phyloP scores from a whole-genome alignment of 2,888 invertebrate species.

The Chalcis sispes region DNA sequence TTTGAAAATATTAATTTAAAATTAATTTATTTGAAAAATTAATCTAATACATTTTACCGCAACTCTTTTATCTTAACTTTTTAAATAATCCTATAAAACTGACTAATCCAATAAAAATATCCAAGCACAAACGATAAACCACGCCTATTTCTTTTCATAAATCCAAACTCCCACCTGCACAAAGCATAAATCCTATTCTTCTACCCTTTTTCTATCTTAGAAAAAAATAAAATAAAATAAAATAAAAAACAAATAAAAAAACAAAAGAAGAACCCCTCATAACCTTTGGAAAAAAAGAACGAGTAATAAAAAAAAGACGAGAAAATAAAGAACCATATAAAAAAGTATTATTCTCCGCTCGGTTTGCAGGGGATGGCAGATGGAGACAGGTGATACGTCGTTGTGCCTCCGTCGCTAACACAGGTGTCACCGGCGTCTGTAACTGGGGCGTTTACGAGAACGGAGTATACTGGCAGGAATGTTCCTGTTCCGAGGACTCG shows the following conservation, averaged over 20 bases:
- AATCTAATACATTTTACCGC: neutral
- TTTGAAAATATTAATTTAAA: neutral
- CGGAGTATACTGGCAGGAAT: conserved; percentile 97
- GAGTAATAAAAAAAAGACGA: neutral
- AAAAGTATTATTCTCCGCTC: neutral
- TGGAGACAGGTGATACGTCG: conserved; percentile 94
- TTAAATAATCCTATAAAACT: neutral
- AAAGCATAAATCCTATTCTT: neutral
- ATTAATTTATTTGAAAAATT: neutral
- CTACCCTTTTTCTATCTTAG: no score
- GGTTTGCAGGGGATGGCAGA: conserved; percentile 91
- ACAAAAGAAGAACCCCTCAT: neutral
- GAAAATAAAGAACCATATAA: neutral
- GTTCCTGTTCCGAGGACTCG: conserved; percentile 94
- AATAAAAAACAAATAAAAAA: neutral
- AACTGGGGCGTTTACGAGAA: conserved; percentile 97
- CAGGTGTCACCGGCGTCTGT: conserved; percentile 95
- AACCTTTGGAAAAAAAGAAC: neutral
- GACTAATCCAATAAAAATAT: no score
- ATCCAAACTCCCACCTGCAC: neutral
- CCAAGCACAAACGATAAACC: neutral
- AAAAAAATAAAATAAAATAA: neutral
- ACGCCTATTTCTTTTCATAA: neutral
- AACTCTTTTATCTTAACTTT: neutral
- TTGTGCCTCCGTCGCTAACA: conserved; percentile 93